Evolutionary conservation across 1,140 invertebrate genomes (phyloP), one percentile per base, ranked within the genome.

Genomic region (Gonioctena quinquepunctata): DNA sequence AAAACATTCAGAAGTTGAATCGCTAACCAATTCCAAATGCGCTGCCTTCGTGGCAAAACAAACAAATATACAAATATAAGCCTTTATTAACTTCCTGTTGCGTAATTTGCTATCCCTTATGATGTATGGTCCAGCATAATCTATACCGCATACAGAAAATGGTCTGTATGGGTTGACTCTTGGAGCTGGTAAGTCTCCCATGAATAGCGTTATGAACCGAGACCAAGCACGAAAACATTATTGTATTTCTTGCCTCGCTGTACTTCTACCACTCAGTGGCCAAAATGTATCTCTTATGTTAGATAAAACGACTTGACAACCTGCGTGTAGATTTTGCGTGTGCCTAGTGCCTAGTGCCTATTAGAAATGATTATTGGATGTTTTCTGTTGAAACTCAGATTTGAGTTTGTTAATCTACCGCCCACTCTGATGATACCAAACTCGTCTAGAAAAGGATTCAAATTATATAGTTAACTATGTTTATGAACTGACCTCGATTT

Each of bases 121-220:
- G 26, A 76, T 71, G n/a, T 68, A 22, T 3, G 70, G 26, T 13
- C 66, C 50, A 25, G 76, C 48, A 33, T 84, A 70, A 3, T 74
- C 54, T n/a, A 74, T 66, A 0, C 64, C 75, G 48, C 62, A 56
- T 8, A 73, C 61, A 52, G 23, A 49, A 68, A 86, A 86, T 5
- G 81, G 79, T 5, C 70, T 60, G 19, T 66, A 33, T 7, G 73
- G 75, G 18, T 28, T 78, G 0, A 79, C 28, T 23, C 83, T 42
- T 18, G 67, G 13, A 3, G 8, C 2, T 4, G 82, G 84, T 22
- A 85, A 64, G 23, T 84, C 70, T 2, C 77, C 80, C 82, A 84
- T 83, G 0, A 70, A 68, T 42, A 75, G 70, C 0, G 76, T 56
- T 4, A 60, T 27, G 18, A 16, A 26, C 8, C 11, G 0, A 64